Conservation (phyloP, 1,140 invertebrate species). For the Holotrichia oblita region DNA sequence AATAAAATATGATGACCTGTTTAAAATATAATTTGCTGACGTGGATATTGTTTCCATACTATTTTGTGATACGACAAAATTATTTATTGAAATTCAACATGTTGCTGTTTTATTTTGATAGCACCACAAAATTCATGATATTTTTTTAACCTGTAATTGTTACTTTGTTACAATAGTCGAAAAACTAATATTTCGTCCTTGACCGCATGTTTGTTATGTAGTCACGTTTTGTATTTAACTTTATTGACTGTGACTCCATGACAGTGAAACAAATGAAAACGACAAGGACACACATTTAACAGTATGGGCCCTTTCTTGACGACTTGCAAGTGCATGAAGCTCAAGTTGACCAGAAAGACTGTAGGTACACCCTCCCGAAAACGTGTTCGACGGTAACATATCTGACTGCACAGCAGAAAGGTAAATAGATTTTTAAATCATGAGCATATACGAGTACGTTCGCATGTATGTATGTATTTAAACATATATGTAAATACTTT, state of each 20-base stretch:
- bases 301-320: not conserved
- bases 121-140: not conserved
- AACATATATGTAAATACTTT: too few species aligned
- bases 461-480: too few species aligned
- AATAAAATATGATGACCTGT: not conserved
- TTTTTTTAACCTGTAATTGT: too few species aligned
- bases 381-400: too few species aligned
- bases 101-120: not conserved
- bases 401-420: too few species aligned
- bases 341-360: not conserved
- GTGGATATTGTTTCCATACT: not conserved
- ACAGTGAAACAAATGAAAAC: slow-evolving; percentile 2
- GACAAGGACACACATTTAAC: not conserved
- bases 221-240: slow-evolving; percentile 22
- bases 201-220: not conserved
- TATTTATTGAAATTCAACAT: not conserved
- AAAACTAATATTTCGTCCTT: not conserved
- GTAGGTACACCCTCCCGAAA: not conserved
- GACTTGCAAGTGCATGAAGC: not conserved
- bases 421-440: too few species aligned
- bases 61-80: not conserved
- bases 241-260: slow-evolving; percentile 4
- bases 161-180: not conserved
- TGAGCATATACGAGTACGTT: too few species aligned
- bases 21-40: slow-evolving; percentile 4